Percentiles rank a stretch among this genome's conserved stretches.
Conservation (phyloP, 2,797 vertebrate species). For the Acanthurus leucopareius region DNA sequence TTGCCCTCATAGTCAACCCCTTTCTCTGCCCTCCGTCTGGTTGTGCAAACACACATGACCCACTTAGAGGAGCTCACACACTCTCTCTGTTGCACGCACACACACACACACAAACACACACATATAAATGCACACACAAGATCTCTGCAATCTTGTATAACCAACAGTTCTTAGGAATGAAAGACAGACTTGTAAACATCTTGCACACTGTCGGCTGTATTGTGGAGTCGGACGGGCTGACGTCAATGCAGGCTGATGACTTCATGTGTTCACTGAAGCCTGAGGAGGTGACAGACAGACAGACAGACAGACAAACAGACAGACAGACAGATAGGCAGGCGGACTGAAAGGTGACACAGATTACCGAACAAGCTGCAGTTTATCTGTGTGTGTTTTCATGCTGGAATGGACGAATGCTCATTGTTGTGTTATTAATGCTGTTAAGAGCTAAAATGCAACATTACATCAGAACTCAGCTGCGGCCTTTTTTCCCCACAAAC, state of each 20-base stretch:
- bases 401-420: background rate
- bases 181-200: constrained; percentile 58
- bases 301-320: constrained; percentile 3
- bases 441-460: constrained; percentile 11
- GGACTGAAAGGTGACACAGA: constrained; percentile 48
- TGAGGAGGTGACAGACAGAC: constrained; percentile 38
- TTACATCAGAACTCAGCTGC: constrained; percentile 23
- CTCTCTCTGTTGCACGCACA: constrained; percentile 16
- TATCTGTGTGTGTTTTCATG: background rate
- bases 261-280: constrained; percentile 60
- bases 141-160: constrained; percentile 59
- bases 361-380: constrained; percentile 40
- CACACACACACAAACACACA: constrained; percentile 19
- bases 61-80: constrained; percentile 56
- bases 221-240: constrained; percentile 55
- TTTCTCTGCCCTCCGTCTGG: constrained; percentile 49
- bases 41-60: constrained; percentile 74
- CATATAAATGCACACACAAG: constrained; percentile 17
- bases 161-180: constrained; percentile 56
- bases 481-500: background rate
- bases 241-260: constrained; percentile 66
- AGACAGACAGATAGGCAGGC: background rate
- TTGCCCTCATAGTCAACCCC: constrained; percentile 47
- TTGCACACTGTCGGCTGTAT: constrained; percentile 55
- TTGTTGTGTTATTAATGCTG: background rate